These are phyloP conservation scores for Ostrea denselamellosa DNA, from an alignment of 1,140 invertebrate genomes.

Conservation along the genomic window DNA sequence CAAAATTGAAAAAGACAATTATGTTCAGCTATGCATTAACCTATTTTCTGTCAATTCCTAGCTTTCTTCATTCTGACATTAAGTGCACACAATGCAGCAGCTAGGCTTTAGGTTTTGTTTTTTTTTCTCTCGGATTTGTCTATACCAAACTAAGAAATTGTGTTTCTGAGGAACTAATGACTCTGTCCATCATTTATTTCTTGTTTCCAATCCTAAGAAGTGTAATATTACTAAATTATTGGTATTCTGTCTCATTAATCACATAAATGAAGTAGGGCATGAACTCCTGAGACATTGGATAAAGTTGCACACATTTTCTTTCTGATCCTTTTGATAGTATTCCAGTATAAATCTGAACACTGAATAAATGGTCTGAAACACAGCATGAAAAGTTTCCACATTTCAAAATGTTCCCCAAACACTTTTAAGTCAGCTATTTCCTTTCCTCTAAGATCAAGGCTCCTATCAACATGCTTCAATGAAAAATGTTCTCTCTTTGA, in stretches of 20 bases:
- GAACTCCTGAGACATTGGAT: neutral
- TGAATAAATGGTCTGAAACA: neutral
- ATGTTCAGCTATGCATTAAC: constrained; percentile 13
- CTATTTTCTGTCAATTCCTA: neutral
- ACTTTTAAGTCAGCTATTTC: neutral
- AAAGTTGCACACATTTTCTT: neutral
- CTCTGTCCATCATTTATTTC: constrained; percentile 11
- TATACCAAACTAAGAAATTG: neutral
- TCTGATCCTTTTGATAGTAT: neutral
- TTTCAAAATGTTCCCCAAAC: neutral
- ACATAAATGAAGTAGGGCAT: neutral
- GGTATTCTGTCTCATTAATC: constrained; percentile 11
- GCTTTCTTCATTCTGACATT: neutral
- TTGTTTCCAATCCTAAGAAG: neutral
- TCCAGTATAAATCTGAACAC: neutral
- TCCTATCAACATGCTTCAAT: neutral
- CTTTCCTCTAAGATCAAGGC: neutral
- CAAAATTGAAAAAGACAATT: constrained; percentile 28
- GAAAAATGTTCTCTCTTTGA: neutral
- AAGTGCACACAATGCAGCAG: neutral
- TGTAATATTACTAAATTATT: constrained; percentile 14
- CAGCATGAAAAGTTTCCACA: constrained; percentile 13
- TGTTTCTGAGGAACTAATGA: neutral
- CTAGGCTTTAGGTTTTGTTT: neutral
- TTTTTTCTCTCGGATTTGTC: neutral